A percentile compares a stretch with the other conserved stretches of the same genome.
Conservation (phyloP, 2,113 vertebrate species). For the Panthera uncia region DNA sequence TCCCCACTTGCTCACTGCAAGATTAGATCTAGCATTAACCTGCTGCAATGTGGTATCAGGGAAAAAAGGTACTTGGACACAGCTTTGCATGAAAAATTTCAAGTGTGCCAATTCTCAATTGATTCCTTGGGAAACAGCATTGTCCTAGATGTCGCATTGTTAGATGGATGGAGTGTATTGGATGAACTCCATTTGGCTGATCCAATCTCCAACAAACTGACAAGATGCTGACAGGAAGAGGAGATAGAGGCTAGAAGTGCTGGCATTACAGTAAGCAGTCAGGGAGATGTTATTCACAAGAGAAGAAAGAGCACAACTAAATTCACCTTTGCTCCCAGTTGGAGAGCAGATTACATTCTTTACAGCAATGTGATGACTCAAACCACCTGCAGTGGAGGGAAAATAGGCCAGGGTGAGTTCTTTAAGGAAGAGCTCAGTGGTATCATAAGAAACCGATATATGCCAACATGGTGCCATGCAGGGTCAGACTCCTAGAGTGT, state of each 20-base stretch:
- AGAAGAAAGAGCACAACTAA: constrained; percentile 62
- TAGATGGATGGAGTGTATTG: neutral
- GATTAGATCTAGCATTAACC: neutral
- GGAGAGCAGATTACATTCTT: constrained; percentile 76
- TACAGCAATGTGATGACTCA: constrained; percentile 37
- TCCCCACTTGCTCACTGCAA: neutral
- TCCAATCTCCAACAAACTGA: neutral
- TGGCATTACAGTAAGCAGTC: constrained; percentile 49
- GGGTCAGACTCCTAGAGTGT: constrained; percentile 62
- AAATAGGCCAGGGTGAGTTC: constrained; percentile 59
- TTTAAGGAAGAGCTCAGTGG: constrained; percentile 42
- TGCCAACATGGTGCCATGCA: neutral
- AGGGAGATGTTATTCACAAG: constrained; percentile 58
- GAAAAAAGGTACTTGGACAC: neutral
- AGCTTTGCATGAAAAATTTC: neutral
- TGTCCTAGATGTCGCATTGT: neutral
- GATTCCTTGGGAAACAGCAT: neutral
- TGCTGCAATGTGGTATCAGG: neutral
- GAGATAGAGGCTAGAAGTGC: constrained; percentile 9
- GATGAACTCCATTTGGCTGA: constrained; percentile 16
- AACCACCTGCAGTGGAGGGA: constrained; percentile 47
- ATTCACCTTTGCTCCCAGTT: constrained; percentile 75
- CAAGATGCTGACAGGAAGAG: constrained; percentile 10
- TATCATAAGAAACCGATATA: constrained; percentile 15
- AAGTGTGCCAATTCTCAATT: neutral